phyloP scores from a whole-genome alignment of 1,140 invertebrate genomes.

The Globodera rostochiensis region DNA sequence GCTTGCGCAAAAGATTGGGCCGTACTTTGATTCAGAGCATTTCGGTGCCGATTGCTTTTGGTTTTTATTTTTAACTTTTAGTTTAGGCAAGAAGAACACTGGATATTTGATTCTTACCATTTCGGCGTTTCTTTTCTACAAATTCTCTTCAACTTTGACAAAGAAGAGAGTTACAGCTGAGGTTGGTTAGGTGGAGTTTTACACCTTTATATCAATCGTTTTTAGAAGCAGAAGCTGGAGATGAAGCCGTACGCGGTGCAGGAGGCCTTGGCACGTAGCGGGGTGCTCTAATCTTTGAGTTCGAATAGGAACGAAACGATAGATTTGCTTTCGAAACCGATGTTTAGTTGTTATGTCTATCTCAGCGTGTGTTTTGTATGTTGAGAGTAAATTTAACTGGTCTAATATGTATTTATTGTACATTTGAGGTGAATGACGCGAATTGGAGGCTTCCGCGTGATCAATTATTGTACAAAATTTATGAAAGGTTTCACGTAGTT shows the following conservation, averaged over 20 bases:
- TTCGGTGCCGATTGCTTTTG: neutral
- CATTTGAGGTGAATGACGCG: no score
- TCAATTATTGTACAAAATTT: no score
- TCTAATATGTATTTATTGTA: no score
- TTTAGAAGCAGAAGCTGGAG: conserved; percentile 32
- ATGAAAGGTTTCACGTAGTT: no score
- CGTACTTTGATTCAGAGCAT: neutral
- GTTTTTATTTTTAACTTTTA: neutral
- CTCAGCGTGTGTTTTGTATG: no score
- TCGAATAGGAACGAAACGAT: no score
- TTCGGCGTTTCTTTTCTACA: neutral
- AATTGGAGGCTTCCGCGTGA: no score
- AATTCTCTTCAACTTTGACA: neutral
- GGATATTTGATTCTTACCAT: neutral
- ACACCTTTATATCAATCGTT: neutral
- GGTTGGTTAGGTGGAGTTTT: neutral
- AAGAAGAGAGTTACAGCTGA: neutral
- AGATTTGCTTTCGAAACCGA: no score
- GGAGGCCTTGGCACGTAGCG: conserved; percentile 52
- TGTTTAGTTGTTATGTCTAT: no score
- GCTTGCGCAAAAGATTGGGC: conserved; percentile 27
- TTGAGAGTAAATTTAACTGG: no score
- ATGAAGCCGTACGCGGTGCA: conserved; percentile 46
- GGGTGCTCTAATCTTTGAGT: neutral
- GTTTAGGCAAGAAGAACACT: neutral